Percentiles rank a stretch among this genome's conserved stretches.
Conservation (phyloP, 2,888 invertebrate species). For the Agelastica alni region DNA sequence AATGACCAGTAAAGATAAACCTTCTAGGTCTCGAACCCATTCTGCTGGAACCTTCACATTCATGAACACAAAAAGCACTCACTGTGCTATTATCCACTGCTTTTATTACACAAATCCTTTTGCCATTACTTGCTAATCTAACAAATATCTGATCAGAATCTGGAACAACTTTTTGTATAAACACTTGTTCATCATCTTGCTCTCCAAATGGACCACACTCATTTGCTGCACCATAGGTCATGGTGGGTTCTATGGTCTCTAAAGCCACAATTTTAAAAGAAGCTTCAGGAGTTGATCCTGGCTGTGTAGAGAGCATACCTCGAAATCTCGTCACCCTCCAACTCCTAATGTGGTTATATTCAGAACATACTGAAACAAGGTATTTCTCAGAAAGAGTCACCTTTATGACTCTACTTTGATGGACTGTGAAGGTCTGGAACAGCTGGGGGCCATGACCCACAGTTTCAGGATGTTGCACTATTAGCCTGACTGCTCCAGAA, state of each 20-base stretch:
- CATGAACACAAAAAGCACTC: slow-evolving; percentile 94
- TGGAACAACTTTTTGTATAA: slow-evolving; percentile 96
- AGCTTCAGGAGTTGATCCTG: slow-evolving; percentile 95
- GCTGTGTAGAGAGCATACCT: slow-evolving; percentile 98
- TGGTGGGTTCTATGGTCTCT: slow-evolving; percentile 68
- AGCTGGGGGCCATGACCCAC: slow-evolving; percentile 98
- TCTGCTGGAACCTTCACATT: slow-evolving; percentile 94
- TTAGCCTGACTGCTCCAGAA: slow-evolving; percentile 93
- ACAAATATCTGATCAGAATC: slow-evolving; percentile 95
- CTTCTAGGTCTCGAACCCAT: slow-evolving; percentile 88
- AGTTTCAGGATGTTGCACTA: slow-evolving; percentile 98
- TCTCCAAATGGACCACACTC: slow-evolving; percentile 93
- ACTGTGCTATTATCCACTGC: slow-evolving; percentile 94
- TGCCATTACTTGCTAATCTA: slow-evolving; percentile 92
- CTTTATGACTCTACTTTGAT: slow-evolving; percentile 94
- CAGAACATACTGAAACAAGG: slow-evolving; percentile 93
- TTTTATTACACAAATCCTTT: slow-evolving; percentile 91
- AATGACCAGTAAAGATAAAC: slow-evolving; percentile 90
- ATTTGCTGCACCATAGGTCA: slow-evolving; percentile 57
- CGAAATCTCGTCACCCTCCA: slow-evolving; percentile 97
- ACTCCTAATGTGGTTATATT: slow-evolving; percentile 96
- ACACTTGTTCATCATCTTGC: slow-evolving; percentile 97
- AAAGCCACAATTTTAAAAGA: slow-evolving; percentile 95
- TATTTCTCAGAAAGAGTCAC: slow-evolving; percentile 94
- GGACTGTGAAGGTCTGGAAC: slow-evolving; percentile 97